phyloP scores from a whole-genome alignment of 2,113 vertebrate species.

The Toxotes chatareus region DNA sequence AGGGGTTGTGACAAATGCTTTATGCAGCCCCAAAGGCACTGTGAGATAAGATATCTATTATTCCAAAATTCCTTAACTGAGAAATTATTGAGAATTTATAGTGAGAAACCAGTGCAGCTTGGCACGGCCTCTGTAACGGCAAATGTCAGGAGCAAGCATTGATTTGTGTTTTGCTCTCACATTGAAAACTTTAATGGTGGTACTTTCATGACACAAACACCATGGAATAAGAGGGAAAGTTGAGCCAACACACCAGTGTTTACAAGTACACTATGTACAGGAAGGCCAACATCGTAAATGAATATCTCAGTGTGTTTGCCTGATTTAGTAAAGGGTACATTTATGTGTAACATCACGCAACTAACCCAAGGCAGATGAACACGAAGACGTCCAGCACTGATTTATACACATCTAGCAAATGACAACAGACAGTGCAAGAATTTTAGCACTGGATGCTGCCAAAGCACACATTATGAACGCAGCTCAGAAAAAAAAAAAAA shows the following conservation, averaged over 20 bases:
- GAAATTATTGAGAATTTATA: too few species aligned
- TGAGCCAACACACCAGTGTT: background rate
- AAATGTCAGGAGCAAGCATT: too few species aligned
- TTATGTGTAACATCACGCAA: background rate
- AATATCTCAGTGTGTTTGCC: background rate
- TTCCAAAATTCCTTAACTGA: too few species aligned
- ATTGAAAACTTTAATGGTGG: too few species aligned
- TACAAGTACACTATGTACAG: background rate
- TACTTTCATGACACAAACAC: too few species aligned
- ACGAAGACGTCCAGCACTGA: background rate
- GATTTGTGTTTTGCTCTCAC: too few species aligned
- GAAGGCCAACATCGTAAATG: background rate
- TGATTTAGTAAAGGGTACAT: background rate
- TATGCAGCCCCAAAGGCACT: too few species aligned
- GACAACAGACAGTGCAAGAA: slow-evolving; percentile 35
- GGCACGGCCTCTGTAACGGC: too few species aligned
- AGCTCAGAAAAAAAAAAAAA: slow-evolving; percentile 24
- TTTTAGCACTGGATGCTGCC: slow-evolving; percentile 46
- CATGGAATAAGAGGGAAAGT: background rate
- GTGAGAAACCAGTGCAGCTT: too few species aligned
- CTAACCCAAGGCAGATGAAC: background rate
- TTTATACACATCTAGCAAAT: slow-evolving; percentile 39
- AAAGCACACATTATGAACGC: slow-evolving; percentile 42
- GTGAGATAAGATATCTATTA: too few species aligned
- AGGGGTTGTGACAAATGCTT: too few species aligned